Percentiles rank a stretch among this genome's conserved stretches.
Conservation (phyloP, 2,888 invertebrate genomes). For the Meloe dianella region DNA sequence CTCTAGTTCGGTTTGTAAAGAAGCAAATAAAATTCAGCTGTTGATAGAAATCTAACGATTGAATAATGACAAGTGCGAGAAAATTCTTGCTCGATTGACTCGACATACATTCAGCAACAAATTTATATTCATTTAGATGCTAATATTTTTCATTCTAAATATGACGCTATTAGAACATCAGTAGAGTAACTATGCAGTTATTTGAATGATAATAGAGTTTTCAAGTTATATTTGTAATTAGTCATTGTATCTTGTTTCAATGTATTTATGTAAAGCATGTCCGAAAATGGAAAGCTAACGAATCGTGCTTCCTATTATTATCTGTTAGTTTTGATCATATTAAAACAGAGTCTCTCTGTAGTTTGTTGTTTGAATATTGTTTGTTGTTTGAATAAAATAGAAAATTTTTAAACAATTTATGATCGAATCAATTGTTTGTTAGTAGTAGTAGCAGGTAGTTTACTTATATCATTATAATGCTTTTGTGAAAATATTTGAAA, state of each 20-base stretch:
- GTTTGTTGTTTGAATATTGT: background rate
- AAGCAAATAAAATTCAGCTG: constrained; percentile 46
- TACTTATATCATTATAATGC: constrained; percentile 2
- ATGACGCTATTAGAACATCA: background rate
- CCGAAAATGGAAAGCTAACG: background rate
- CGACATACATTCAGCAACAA: background rate
- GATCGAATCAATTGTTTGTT: background rate
- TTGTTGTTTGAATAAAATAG: background rate
- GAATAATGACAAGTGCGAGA: constrained; percentile 47
- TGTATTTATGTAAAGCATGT: background rate
- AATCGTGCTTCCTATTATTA: constrained; percentile 11
- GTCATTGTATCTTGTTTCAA: background rate
- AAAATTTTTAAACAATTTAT: constrained; percentile 1
- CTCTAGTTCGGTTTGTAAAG: constrained; percentile 35
- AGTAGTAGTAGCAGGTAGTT: too few relatives aligned
- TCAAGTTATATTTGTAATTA: constrained; percentile 1
- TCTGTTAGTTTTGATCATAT: background rate
- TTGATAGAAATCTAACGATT: constrained; percentile 52
- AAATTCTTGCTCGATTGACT: constrained; percentile 35
- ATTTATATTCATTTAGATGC: background rate
- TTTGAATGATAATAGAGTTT: background rate
- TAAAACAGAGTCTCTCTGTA: background rate
- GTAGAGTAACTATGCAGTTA: background rate
- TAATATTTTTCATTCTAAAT: background rate
- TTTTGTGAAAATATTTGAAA: constrained; percentile 5